Evolutionary conservation across 2,113 vertebrate genomes (phyloP), one percentile per base, ranked within the genome.

Genomic region (Alligator sinensis): DNA sequence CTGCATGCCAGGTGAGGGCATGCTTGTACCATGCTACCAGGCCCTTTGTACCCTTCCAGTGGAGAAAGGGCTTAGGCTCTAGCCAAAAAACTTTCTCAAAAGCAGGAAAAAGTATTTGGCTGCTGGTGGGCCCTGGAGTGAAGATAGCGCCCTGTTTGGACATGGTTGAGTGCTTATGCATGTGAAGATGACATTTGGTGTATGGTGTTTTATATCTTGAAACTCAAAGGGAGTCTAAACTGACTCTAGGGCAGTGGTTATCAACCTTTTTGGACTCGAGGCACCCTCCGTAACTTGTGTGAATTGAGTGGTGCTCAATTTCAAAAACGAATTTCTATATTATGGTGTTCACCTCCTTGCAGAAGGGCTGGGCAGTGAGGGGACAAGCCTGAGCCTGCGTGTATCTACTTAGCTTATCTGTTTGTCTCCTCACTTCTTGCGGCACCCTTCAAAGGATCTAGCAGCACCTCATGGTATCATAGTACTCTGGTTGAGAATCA

Each of bases 1-100:
- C 82, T 97, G 89, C 98, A 98, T 14, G 97, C 98, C 96, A 98
- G 99, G 99, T 99, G 90, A 96, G 98, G 89, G 38, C 19, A 30
- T 34, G 14, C n/a, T 19, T 72, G 1, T 13, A 11, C 5, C 15
- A 21, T 7, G 38, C 19, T 38, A 9, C 11, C 3, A 30, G 66
- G 54, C 60, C 79, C 13, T 2, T 9, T 5, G 27, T 74, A 34
- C 28, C 47, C 6, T 18, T 0, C 24, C 81, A 2, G 58, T 84
- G 54, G 77, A 84, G 77, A 74, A 25, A 21, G 63, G 54, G 5
- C 88, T 70, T 54, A 80, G 89, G 92, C 30, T 59, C 79, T 5
- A 16, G n/a, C 47, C 11, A 11, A 21, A 84, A 47, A 74, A 59
- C 27, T 76, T 1, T 6, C 4, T 63, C 76, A 90, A 17, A 47